phyloP scores from a whole-genome alignment of 2,888 invertebrate genomes.

The Argyresthia albistria region DNA sequence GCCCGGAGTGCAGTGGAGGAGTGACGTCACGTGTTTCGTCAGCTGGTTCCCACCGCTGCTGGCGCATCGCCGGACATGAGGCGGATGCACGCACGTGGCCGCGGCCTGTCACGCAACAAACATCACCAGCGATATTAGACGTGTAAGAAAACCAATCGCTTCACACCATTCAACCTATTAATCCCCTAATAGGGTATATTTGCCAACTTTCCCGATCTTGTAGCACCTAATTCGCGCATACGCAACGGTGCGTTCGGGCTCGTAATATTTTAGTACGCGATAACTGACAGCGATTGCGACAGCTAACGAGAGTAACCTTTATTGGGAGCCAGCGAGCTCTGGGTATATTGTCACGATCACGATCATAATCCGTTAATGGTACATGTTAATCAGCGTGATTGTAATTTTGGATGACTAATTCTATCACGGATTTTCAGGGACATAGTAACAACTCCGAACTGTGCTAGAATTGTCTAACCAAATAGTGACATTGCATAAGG shows the following conservation, averaged over 20 bases:
- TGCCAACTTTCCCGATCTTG: conserved; percentile 2
- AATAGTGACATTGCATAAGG: neutral
- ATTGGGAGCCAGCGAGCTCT: conserved; percentile 45
- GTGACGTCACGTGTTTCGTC: conserved; percentile 51
- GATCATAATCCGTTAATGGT: conserved; percentile 21
- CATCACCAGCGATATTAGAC: neutral
- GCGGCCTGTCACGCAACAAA: neutral
- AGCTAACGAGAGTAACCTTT: conserved; percentile 68
- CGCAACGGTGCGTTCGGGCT: conserved; percentile 10
- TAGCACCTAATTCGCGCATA: conserved; percentile 3
- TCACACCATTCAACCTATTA: neutral
- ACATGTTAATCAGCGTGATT: neutral
- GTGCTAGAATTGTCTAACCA: neutral
- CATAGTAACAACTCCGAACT: neutral
- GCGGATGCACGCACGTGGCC: neutral
- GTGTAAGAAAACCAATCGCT: neutral
- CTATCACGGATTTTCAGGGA: neutral
- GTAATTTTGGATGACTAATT: neutral
- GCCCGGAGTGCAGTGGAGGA: conserved; percentile 34
- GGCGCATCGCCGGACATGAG: conserved; percentile 15
- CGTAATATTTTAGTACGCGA: conserved; percentile 33
- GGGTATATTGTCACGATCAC: conserved; percentile 53
- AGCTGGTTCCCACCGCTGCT: conserved; percentile 40
- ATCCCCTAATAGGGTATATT: too few relatives aligned
- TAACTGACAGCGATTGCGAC: conserved; percentile 42